Base-by-base conservation (phyloP, 2,113 vertebrate genomes). In the Myotis brandtii region DNA sequence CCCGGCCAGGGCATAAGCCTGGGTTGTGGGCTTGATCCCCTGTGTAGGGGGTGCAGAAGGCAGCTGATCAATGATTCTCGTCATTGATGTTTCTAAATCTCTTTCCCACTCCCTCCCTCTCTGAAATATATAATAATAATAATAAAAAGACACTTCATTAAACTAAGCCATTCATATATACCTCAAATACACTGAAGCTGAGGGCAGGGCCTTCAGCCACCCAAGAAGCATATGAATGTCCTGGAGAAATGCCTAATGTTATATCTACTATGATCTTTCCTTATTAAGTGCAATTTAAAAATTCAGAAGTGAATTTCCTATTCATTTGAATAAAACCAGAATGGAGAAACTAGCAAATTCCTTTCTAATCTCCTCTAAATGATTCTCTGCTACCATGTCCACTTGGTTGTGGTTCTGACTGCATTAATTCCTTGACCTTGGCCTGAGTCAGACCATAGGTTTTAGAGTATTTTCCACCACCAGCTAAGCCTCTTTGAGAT, bases 141-240 rank as follows among this genome's bases (percentile, higher is more conserved):
- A n/a, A n/a, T n/a, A 59, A 59, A 62, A 91, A 89, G 52, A 93
- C 86, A 69, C 50, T 93, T 94, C 46, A 85, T 92, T 94, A 75
- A 81, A 48, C 73, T 66, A 86, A 87, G 84, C 50, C 88, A 81
- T 82, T 93, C 89, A 84, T 70, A 67, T 8, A 76, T 27, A 81
- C 54, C 52, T 95, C n/a, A 40, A 17, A 50, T 86, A 23, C 32
- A 12, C 27, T 50, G 90, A 81, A 69, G 40, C 62, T 69, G 82
- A 95, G 43, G 43, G 43, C 43, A 43, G 43, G 32, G 27, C 11
- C 23, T 81, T 95, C 80, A 50, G 27, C 89, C 76, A 95, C 83
- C 89, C 86, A 89, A 84, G 52, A 84, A 97, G 82, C 5, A 43
- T 72, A 25, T 43, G 10, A 76, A 77, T 66, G 84, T 54, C 40